A percentile compares a stretch with the other conserved stretches of the same genome.
Conservation (phyloP, 2,113 vertebrate genomes). For the Aptenodytes patagonicus region DNA sequence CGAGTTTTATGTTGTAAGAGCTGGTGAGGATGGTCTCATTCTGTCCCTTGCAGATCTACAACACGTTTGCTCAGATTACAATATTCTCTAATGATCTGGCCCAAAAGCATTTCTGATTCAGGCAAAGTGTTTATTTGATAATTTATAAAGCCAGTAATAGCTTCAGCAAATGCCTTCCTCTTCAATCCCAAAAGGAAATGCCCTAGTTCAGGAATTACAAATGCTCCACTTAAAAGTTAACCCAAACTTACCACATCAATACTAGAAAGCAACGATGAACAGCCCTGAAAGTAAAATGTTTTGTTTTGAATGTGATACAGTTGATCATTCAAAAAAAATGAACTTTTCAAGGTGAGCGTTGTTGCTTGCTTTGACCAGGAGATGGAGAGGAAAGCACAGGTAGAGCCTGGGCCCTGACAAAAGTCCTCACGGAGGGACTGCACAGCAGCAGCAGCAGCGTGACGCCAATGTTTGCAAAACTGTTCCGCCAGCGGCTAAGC, state of each 20-base stretch:
- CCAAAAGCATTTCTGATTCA: neutral
- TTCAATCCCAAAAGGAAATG: neutral
- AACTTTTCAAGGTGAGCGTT: neutral
- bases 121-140: neutral
- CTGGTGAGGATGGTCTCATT: neutral
- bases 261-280: neutral
- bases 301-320: neutral
- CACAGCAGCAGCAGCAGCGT: neutral
- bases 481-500: fast-evolving
- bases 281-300: neutral
- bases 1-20: neutral
- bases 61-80: neutral
- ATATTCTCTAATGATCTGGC: neutral
- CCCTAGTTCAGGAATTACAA: neutral
- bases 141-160: neutral
- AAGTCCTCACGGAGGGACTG: neutral
- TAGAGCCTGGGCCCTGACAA: neutral
- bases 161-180: neutral
- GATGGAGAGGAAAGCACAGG: neutral
- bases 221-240: neutral
- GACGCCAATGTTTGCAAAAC: neutral
- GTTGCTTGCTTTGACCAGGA: neutral
- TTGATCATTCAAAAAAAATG: too few species aligned
- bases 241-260: neutral
- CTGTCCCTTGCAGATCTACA: neutral